Conservation (phyloP, 2,888 invertebrate genomes). For the Dinocampus coccinellae region DNA sequence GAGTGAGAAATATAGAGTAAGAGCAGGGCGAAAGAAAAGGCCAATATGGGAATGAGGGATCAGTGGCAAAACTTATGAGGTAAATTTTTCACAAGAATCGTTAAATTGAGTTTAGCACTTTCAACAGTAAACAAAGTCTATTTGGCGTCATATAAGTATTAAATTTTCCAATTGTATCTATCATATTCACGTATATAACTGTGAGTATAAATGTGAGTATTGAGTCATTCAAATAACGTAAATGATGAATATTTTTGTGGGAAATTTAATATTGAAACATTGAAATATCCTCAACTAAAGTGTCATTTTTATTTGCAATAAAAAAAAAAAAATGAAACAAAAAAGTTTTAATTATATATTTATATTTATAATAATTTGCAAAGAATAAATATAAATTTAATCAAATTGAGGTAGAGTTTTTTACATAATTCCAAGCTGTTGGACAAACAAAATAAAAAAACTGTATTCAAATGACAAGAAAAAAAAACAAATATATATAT, state of each 20-base stretch:
- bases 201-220: too few relatives aligned
- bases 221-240: too few relatives aligned
- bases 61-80: slow-evolving; percentile 39
- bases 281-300: too few relatives aligned
- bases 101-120: slow-evolving; percentile 46
- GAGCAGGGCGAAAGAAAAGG: too few relatives aligned
- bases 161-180: not conserved
- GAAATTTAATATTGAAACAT: too few relatives aligned
- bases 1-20: too few relatives aligned
- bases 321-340: too few relatives aligned
- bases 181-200: not conserved
- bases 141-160: slow-evolving; percentile 10
- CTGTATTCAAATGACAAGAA: too few relatives aligned
- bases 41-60: not conserved
- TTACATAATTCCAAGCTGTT: not conserved
- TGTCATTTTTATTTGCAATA: too few relatives aligned
- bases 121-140: slow-evolving; percentile 40
- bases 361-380: not conserved
- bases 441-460: not conserved
- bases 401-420: not conserved
- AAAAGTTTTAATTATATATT: not conserved
- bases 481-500: not conserved
- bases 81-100: slow-evolving; percentile 46
- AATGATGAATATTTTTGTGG: too few relatives aligned
- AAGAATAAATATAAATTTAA: not conserved